Percentiles rank a stretch among this genome's conserved stretches.
These are phyloP conservation scores for Leuciscus idus DNA, from an alignment of 2,113 vertebrate genomes.

Conservation along the genomic window DNA sequence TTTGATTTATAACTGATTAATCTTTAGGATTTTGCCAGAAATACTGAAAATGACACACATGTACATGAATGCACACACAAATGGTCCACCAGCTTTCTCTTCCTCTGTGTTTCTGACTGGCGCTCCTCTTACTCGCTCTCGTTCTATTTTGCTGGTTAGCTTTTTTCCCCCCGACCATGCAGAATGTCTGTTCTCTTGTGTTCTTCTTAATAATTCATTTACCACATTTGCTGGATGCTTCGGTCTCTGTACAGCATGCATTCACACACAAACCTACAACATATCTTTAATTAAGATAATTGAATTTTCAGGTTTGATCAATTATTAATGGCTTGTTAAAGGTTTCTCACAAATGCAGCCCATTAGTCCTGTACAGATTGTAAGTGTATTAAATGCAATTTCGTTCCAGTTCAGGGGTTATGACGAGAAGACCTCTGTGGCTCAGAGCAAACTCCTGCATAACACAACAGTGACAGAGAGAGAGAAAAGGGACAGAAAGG, in stretches of 20 bases:
- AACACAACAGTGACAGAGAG: background rate
- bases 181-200: conserved; percentile 59
- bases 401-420: background rate
- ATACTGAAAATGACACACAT: conserved; percentile 24
- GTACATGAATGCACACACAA: background rate
- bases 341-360: background rate
- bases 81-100: background rate
- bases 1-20: conserved; percentile 70
- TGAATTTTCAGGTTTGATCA: background rate
- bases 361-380: background rate
- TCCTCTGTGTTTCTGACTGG: background rate
- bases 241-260: conserved; percentile 52
- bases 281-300: conserved; percentile 8
- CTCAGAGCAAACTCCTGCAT: background rate
- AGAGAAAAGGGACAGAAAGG: background rate
- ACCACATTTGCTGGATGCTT: conserved; percentile 63
- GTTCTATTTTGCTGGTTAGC: conserved; percentile 51
- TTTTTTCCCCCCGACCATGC: conserved; percentile 74
- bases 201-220: conserved; percentile 76
- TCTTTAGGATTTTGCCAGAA: conserved; percentile 52
- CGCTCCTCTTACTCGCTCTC: background rate
- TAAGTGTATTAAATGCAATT: background rate
- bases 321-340: conserved; percentile 17
- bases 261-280: background rate
- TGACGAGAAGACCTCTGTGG: background rate